Conservation (phyloP, 2,797 vertebrate species). For the Ficedula albicollis region DNA sequence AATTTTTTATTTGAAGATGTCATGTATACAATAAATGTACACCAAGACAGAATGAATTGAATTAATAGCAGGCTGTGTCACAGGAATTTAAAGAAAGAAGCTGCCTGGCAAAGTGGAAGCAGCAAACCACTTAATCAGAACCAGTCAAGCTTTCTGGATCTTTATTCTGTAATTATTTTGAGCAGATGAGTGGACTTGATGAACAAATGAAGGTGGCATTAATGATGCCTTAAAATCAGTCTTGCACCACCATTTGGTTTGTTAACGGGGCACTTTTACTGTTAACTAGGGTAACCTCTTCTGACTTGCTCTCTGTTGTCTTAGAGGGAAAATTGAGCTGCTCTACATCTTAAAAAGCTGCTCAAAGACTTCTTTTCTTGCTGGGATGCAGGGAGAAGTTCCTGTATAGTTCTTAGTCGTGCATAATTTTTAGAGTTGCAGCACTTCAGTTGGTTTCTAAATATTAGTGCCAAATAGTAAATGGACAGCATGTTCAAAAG, state of each 20-base stretch:
- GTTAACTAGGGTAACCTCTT: not conserved
- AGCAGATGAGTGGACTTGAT: accelerated
- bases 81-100: not conserved
- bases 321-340: not conserved
- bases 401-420: not conserved
- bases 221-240: not conserved
- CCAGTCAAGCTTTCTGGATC: not conserved
- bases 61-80: not conserved
- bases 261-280: not conserved
- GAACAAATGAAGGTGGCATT: not conserved
- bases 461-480: not conserved
- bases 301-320: not conserved
- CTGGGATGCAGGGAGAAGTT: not conserved
- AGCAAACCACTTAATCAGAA: not conserved
- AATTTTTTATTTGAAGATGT: not conserved
- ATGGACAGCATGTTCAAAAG: not conserved
- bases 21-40: not conserved
- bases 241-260: not conserved
- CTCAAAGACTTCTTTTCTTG: not conserved
- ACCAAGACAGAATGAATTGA: not conserved
- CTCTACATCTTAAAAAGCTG: not conserved
- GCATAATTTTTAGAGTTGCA: not conserved
- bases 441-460: not conserved
- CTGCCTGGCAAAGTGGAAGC: not conserved
- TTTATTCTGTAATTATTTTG: constrained; percentile 7